A percentile compares a stretch with the other conserved stretches of the same genome.
Evolutionary conservation across 2,797 vertebrate species (phyloP).

Genomic region (Macroramphosus scolopax): DNA sequence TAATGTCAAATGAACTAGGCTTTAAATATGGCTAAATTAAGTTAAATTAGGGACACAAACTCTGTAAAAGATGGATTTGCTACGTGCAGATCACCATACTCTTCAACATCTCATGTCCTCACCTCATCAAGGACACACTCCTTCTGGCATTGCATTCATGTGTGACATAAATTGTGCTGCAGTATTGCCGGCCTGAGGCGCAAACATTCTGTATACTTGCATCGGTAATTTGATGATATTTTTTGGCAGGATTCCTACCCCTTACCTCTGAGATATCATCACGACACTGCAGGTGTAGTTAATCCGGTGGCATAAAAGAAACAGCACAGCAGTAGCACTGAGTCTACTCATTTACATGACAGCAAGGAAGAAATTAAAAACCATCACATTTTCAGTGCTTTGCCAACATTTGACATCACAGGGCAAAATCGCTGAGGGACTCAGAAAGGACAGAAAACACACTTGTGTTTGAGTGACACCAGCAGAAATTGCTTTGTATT

Average conservation of each 20-base stretch:
- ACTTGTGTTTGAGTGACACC: constrained; percentile 31
- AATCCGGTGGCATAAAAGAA: not conserved
- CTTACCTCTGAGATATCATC: too few species aligned
- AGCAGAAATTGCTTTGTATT: constrained; percentile 24
- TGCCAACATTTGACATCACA: not conserved
- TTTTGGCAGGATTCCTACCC: too few species aligned
- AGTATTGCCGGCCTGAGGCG: too few species aligned
- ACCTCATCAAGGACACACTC: not conserved
- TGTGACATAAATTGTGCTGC: not conserved
- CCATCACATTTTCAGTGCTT: not conserved
- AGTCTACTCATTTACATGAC: not conserved
- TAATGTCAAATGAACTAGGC: not conserved
- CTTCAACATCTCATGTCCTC: not conserved
- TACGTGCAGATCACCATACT: not conserved
- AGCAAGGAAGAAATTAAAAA: not conserved
- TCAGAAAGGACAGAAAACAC: constrained; percentile 8
- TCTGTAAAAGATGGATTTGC: not conserved
- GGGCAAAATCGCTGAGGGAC: not conserved
- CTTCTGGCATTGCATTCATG: not conserved
- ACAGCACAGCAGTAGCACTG: not conserved
- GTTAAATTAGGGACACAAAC: not conserved
- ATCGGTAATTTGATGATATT: too few species aligned
- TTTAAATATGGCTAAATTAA: not conserved
- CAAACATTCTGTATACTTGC: too few species aligned
- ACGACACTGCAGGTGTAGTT: too few species aligned